Evolutionary conservation across 2,113 vertebrate genomes (phyloP).

Genomic region (Leptobrachium leishanense): DNA sequence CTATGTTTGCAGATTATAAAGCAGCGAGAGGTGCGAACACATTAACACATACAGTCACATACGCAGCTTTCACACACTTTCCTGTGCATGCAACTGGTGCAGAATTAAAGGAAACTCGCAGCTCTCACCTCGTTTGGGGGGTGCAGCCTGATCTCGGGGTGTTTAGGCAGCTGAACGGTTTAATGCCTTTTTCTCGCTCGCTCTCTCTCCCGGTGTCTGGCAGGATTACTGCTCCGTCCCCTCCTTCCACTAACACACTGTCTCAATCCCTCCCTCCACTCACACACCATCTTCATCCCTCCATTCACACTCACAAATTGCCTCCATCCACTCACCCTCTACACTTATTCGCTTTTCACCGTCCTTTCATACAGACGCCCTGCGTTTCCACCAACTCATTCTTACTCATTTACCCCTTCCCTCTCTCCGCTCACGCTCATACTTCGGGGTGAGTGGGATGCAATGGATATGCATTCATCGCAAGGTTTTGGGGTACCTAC

Average conservation of each 20-base stretch:
- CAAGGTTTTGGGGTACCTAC: too few species aligned
- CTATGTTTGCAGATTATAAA: not conserved
- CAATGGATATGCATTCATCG: too few species aligned
- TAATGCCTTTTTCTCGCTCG: not conserved
- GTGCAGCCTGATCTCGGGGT: conserved; percentile 21
- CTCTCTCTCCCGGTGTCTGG: conserved; percentile 37
- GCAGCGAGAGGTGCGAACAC: not conserved
- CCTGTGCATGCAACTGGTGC: not conserved
- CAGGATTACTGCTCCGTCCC: conserved; percentile 20
- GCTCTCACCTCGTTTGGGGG: conserved; percentile 37
- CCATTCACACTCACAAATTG: not conserved
- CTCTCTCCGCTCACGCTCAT: too few species aligned
- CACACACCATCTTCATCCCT: not conserved
- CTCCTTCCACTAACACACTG: conserved; percentile 19
- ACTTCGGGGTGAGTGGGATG: too few species aligned
- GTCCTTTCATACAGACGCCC: too few species aligned
- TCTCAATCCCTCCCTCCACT: conserved; percentile 10
- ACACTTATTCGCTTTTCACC: too few species aligned
- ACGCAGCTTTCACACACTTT: not conserved
- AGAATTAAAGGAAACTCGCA: not conserved
- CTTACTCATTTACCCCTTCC: too few species aligned
- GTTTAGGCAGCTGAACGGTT: not conserved
- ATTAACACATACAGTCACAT: not conserved
- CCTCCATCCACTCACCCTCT: conserved; percentile 16
- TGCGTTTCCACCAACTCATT: too few species aligned